Evolutionary conservation across 2,888 invertebrate genomes (phyloP), one percentile per base, ranked within the genome.

Genomic region (Tanytarsus gracilentus): DNA sequence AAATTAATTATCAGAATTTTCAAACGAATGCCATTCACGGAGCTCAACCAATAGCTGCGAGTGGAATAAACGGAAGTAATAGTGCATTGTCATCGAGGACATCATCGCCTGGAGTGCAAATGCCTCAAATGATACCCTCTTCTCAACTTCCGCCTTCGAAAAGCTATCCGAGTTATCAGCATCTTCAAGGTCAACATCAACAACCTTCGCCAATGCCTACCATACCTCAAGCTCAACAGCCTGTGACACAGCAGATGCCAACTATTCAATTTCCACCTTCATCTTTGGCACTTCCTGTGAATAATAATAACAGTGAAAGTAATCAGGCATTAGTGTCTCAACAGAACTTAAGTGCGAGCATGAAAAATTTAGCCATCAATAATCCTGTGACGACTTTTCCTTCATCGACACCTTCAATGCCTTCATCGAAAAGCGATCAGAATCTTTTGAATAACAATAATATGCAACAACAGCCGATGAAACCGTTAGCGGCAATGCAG

Each of bases 71-170:
- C 36, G 59, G 59, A 33, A 59, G 62, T 61, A 61, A 63, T 63
- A 72, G 73, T 64, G 66, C 67, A 27, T 68, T 70, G 39, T 75
- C 73, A 30, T 74, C 74, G 4, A 67, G 75, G 51, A 75, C 73
- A 18, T 68, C 70, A 4, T 72, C 72, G 26, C 72, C 73, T 1
- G 69, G 66, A 16, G 40, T 60, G 23, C 49, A 48, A 59, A n/a
- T 11, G 21, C 48, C 16, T 16, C 40, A 40, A 40, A 40, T 36
- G 2, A 29, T 50, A 49, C 59, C 59, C n/a, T 6, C 44, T 25
- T 59, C 50, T 33, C 59, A 59, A 30, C 18, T 59, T 7, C 59
- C 59, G n/a, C 59, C 59, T 14, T 49, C 59, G 8, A 59, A 21
- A 33, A 59, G 56, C 44, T 56, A 44, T 56, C 56, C 56, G 9